Percentiles rank a stretch among this genome's conserved stretches.
These are phyloP conservation scores for Caradrina clavipalpis DNA, from an alignment of 2,888 invertebrate genomes.

Conservation along the genomic window DNA sequence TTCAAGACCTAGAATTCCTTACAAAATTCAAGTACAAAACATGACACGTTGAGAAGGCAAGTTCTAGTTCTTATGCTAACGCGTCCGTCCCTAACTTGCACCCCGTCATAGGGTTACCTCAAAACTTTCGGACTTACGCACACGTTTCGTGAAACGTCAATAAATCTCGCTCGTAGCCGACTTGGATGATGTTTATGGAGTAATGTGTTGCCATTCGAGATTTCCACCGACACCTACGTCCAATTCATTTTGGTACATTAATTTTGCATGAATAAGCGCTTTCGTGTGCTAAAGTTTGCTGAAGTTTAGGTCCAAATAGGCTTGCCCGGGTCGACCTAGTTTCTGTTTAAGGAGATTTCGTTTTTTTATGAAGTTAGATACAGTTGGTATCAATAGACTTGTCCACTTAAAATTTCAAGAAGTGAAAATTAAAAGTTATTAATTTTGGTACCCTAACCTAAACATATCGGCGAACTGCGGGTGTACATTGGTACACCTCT, in stretches of 20 bases:
- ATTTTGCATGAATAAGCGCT: slow-evolving; percentile 62
- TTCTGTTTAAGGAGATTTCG: slow-evolving; percentile 28
- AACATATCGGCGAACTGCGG: too few relatives aligned
- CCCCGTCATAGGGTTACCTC: slow-evolving; percentile 64
- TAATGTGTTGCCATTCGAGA: slow-evolving; percentile 71
- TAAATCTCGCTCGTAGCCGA: slow-evolving; percentile 74
- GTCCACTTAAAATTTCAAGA: too few relatives aligned
- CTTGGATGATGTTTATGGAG: slow-evolving; percentile 75
- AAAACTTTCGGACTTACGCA: slow-evolving; percentile 74
- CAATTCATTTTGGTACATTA: slow-evolving; percentile 63
- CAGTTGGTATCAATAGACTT: not conserved
- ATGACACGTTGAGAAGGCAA: too few relatives aligned
- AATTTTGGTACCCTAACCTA: too few relatives aligned
- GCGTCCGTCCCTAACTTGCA: slow-evolving; percentile 37
- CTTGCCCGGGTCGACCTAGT: slow-evolving; percentile 26
- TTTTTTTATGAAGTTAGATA: not conserved
- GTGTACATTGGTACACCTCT: too few relatives aligned
- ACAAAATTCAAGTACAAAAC: too few relatives aligned
- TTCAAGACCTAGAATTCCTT: too few relatives aligned
- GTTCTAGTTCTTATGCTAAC: not conserved
- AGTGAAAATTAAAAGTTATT: too few relatives aligned
- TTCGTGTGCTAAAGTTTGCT: slow-evolving; percentile 21
- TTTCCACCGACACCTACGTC: slow-evolving; percentile 61
- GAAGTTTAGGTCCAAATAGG: slow-evolving; percentile 37
- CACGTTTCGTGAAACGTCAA: slow-evolving; percentile 74